Conservation (phyloP, 92 coral and sea anemone species). For the Chrysogorgia sp. region DNA sequence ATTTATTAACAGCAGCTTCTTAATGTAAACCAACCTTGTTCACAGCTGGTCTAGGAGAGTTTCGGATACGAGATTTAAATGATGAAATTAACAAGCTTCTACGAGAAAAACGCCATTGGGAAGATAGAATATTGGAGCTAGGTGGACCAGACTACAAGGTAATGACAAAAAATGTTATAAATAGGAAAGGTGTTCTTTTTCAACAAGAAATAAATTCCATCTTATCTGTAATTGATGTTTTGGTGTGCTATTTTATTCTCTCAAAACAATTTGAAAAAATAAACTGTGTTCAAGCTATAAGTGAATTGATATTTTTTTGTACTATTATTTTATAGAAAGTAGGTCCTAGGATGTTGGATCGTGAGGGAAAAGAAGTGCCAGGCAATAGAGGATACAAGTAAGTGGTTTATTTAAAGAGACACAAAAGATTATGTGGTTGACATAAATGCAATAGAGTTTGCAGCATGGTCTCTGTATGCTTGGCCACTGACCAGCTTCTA, state of each 20-base stretch:
- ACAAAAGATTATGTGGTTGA: too few species aligned
- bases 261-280: too few species aligned
- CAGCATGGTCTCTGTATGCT: neutral
- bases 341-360: conserved; percentile 99
- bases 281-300: too few species aligned
- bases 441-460: neutral
- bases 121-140: conserved; percentile 89
- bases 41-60: conserved; percentile 98
- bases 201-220: too few species aligned
- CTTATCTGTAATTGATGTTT: neutral
- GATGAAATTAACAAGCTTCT: conserved; percentile 94
- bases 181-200: neutral
- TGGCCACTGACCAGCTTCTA: neutral
- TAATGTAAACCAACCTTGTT: too few species aligned
- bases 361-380: conserved; percentile 97
- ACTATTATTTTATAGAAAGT: conserved; percentile 66
- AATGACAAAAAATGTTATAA: neutral
- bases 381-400: conserved; percentile 99
- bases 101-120: conserved; percentile 95
- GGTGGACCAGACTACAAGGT: conserved; percentile 98
- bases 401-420: too few species aligned
- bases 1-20: too few species aligned
- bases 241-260: neutral
- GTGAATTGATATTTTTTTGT: too few species aligned
- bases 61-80: conserved; percentile 92